Evolutionary conservation across 2,888 invertebrate genomes (phyloP).

Genomic region (Xylophagus ater): DNA sequence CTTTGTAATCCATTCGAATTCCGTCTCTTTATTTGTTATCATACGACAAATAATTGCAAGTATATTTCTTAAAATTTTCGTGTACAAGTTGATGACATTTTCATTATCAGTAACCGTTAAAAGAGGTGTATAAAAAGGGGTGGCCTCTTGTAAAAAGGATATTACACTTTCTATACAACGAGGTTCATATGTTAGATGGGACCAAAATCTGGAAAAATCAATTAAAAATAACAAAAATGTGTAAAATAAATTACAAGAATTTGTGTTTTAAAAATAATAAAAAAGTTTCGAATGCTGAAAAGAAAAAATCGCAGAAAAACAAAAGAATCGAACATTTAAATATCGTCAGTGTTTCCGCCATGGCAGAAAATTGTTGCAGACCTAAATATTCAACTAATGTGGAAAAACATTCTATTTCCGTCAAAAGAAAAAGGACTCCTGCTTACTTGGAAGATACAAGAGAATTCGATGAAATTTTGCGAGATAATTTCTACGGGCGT

Average conservation of each 20-base stretch:
- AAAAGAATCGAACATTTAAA: too few species aligned
- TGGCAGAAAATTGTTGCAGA: too few species aligned
- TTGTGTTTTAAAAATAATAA: background rate
- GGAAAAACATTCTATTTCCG: too few species aligned
- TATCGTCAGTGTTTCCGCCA: too few species aligned
- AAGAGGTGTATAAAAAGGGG: slow-evolving; percentile 53
- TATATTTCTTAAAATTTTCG: slow-evolving; percentile 51
- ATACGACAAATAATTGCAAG: slow-evolving; percentile 65
- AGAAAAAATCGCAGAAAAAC: too few species aligned
- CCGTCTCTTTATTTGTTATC: slow-evolving; percentile 65
- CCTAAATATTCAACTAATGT: too few species aligned
- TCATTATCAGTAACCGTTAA: slow-evolving; percentile 38
- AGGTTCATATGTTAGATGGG: slow-evolving; percentile 54
- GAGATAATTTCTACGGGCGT: too few species aligned
- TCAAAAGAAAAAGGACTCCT: too few species aligned
- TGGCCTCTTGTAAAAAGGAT: slow-evolving; percentile 63
- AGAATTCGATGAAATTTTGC: too few species aligned
- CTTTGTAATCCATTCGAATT: slow-evolving; percentile 55
- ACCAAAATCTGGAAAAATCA: slow-evolving; percentile 56
- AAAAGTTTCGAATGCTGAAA: too few species aligned
- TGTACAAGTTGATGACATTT: slow-evolving; percentile 42
- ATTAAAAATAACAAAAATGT: slow-evolving; percentile 1
- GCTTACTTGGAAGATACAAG: too few species aligned
- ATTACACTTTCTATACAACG: slow-evolving; percentile 52
- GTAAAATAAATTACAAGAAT: background rate